Conservation (phyloP, 2,888 invertebrate species). For the Rutpela maculata region DNA sequence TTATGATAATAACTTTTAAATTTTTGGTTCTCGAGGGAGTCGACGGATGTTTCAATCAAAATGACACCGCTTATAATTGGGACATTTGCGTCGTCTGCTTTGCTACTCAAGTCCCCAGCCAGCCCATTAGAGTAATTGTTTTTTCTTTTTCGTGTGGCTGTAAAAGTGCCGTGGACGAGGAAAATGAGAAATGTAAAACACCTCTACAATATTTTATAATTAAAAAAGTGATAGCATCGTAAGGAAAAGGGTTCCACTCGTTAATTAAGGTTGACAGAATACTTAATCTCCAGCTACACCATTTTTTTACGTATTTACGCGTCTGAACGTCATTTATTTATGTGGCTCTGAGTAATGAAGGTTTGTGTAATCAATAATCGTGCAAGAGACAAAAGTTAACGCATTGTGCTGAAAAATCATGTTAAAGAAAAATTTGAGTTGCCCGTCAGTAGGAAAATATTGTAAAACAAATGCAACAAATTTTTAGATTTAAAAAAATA, state of each 20-base stretch:
- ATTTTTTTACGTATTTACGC: neutral
- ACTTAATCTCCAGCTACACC: neutral
- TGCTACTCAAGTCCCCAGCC: neutral
- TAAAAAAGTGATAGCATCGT: neutral
- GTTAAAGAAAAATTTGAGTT: too few relatives aligned
- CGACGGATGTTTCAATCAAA: neutral
- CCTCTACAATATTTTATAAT: neutral
- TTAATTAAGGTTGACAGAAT: neutral
- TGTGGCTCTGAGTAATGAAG: too few relatives aligned
- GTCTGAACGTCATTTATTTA: too few relatives aligned
- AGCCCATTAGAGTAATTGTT: neutral
- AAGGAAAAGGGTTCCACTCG: neutral
- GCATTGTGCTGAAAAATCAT: too few relatives aligned
- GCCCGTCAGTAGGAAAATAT: too few relatives aligned
- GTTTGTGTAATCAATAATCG: too few relatives aligned
- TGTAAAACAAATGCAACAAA: too few relatives aligned
- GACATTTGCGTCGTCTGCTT: neutral
- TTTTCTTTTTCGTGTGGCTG: neutral
- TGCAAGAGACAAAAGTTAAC: too few relatives aligned
- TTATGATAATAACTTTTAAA: too few relatives aligned
- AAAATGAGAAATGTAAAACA: neutral
- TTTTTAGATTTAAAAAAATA: too few relatives aligned
- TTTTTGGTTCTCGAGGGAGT: too few relatives aligned
- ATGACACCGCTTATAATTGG: neutral
- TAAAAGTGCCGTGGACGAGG: neutral